Evolutionary conservation across 2,797 vertebrate species (phyloP), one percentile per base, ranked within the genome.

Genomic region (Lagocephalus sceleratus): DNA sequence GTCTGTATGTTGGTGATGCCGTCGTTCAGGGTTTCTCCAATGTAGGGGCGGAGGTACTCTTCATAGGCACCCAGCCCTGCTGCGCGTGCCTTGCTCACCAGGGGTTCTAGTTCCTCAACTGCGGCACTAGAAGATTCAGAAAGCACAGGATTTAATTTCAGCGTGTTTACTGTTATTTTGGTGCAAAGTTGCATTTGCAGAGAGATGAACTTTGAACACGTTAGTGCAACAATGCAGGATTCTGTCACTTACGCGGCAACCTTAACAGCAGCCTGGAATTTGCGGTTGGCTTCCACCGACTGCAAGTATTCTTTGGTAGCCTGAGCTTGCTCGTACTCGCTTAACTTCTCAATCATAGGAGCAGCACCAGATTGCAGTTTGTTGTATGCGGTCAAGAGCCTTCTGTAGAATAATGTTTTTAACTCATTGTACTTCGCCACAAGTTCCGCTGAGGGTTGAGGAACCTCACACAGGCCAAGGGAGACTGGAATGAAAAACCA

Each of bases 401-500:
- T 88, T 53, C 61, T 71, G 42, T 60, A 42, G 76, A 92, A 87
- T 0, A 6, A 11, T 0, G 8, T 0, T 68, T 70, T 91, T 61
- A 88, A 0, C 0, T 1, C 1, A 0, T 82, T 45, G 23, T 90
- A 90, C 69, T 89, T 91, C 0, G 73, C 47, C 38, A 86, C 46
- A 8, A 92, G 87, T 15, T 92, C 91, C 17, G 56, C 2, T 0
- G 81, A 70, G 3, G 90, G 90, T 5, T 2, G 0, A 4, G 77
- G 63, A 2, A 73, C 0, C 0, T 76, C 47, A 5, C 87, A 87
- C 75, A 92, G 74, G 85, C 87, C 86, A 73, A 80, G 11, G 1
- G 89, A 89, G 58, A 91, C 91, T 92, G 63, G 20, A 71, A 55
- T 8, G 6, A 1, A n/a, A 52, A 66, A 71, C 16, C 14, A 59